Conservation (phyloP, 2,888 invertebrate genomes). For the Diadegma fenestrale region DNA sequence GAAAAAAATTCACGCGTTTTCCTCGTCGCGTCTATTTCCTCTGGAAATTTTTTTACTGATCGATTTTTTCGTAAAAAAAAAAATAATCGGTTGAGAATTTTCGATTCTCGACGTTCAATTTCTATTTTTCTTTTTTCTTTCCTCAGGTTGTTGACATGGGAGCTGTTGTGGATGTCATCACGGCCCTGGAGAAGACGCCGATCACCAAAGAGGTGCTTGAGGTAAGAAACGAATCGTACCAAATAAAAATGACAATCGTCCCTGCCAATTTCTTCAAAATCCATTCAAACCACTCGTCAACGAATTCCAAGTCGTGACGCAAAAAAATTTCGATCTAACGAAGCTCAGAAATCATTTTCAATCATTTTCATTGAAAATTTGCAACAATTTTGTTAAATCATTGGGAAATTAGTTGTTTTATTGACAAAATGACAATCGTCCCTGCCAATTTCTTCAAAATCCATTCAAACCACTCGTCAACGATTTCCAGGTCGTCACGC, state of each 20-base stretch:
- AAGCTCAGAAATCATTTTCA: not conserved
- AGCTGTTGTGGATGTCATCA: constrained; percentile 96
- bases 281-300: not conserved
- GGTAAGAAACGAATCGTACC: constrained; percentile 86
- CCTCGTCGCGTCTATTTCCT: no score
- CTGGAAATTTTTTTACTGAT: not conserved
- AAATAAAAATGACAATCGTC: not conserved
- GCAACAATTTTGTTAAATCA: not conserved
- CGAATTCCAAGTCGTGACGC: not conserved
- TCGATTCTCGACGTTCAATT: no score
- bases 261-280: not conserved
- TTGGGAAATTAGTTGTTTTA: not conserved
- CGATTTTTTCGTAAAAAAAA: not conserved
- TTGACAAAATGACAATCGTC: no score
- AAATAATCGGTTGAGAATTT: no score
- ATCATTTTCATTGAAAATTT: not conserved
- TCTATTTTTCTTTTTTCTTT: not conserved
- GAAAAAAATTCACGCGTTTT: not conserved
- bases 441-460: no score
- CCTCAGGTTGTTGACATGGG: constrained; percentile 97
- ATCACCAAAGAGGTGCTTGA: constrained; percentile 96
- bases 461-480: no score
- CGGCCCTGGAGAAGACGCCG: constrained; percentile 95
- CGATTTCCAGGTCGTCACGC: no score
- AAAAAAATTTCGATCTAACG: not conserved